Percentiles rank a stretch among this genome's conserved stretches.
Evolutionary conservation across 2,113 vertebrate genomes (phyloP).

Genomic region (Orcinus orca): DNA sequence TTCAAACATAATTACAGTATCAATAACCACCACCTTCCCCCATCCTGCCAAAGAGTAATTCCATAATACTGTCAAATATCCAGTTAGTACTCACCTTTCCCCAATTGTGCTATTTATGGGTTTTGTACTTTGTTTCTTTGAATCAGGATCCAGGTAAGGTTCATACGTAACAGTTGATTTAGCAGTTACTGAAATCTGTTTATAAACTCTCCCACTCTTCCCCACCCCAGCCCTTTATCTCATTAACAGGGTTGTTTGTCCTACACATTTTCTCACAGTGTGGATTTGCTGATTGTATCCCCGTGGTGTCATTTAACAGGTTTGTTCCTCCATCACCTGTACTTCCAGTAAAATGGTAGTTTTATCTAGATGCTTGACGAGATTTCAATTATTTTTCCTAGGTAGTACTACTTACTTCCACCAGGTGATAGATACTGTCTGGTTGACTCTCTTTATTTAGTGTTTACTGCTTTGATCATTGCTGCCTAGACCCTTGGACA

Average conservation of each 20-base stretch:
- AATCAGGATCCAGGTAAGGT: background rate
- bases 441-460: background rate
- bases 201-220: background rate
- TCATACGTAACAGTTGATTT: background rate
- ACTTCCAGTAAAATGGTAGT: background rate
- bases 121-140: background rate
- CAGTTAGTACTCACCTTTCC: background rate
- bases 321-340: background rate
- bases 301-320: fast-evolving
- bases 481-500: background rate
- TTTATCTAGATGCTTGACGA: background rate
- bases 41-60: background rate
- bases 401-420: background rate
- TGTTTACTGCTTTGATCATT: background rate
- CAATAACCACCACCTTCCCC: background rate
- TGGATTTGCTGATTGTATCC: background rate
- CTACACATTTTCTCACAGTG: background rate
- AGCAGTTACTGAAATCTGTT: background rate
- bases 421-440: background rate
- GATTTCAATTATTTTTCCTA: background rate
- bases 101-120: background rate
- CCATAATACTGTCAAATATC: background rate
- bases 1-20: background rate
- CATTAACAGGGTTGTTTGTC: background rate
- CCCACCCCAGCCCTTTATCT: background rate